Evolutionary conservation across 2,888 invertebrate genomes (phyloP).

Genomic region (Malthinus flaveolus): DNA sequence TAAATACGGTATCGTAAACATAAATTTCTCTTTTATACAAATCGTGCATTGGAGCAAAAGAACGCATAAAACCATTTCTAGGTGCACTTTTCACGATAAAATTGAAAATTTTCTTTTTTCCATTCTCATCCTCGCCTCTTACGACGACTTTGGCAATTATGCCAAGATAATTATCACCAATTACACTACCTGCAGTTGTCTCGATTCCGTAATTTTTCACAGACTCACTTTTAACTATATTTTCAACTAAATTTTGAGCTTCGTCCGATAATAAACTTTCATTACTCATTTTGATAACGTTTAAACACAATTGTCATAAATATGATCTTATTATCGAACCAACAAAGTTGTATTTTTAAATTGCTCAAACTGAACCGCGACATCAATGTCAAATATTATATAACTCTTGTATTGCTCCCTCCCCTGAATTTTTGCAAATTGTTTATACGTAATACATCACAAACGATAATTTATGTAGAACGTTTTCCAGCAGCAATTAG

Average conservation of each 20-base stretch:
- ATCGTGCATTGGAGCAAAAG: conserved; percentile 29
- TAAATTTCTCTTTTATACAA: conserved; percentile 39
- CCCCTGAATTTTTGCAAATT: too few relatives aligned
- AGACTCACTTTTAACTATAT: conserved; percentile 11
- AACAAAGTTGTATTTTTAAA: too few relatives aligned
- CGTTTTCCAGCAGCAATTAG: too few relatives aligned
- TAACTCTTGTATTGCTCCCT: too few relatives aligned
- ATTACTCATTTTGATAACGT: too few relatives aligned
- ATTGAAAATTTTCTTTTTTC: conserved; percentile 20
- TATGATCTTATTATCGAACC: too few relatives aligned
- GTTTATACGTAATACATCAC: too few relatives aligned
- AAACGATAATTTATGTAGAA: too few relatives aligned
- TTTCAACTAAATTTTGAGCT: too few relatives aligned
- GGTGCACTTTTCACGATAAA: conserved; percentile 41
- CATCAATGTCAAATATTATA: neutral
- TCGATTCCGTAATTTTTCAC: conserved; percentile 19
- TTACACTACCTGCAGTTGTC: conserved; percentile 29
- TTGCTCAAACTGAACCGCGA: too few relatives aligned
- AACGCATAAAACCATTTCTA: conserved; percentile 29
- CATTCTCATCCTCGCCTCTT: conserved; percentile 14
- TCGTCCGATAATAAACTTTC: too few relatives aligned
- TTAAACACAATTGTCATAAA: too few relatives aligned
- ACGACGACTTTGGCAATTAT: conserved; percentile 31
- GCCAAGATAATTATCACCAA: conserved; percentile 42
- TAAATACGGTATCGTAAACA: conserved; percentile 39